Evolutionary conservation across 2,888 invertebrate species (phyloP).

Genomic region (Coleophora deauratella): DNA sequence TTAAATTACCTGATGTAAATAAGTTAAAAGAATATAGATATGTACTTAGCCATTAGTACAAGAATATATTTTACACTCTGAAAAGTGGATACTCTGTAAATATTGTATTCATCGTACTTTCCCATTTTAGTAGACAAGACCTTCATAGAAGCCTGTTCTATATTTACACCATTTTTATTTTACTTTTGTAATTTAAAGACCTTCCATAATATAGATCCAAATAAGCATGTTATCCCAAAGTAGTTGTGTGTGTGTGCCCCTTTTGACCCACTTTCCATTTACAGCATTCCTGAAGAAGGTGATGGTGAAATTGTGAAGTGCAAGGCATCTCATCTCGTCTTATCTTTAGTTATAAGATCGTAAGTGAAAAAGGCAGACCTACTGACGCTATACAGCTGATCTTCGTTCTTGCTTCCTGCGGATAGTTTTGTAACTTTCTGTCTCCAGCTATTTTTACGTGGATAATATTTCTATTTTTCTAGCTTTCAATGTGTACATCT

Average conservation of each 20-base stretch:
- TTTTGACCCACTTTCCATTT: slow-evolving; percentile 64
- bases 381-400: slow-evolving; percentile 27
- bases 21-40: too few species aligned
- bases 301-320: slow-evolving; percentile 68
- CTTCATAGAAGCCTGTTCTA: too few species aligned
- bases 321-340: slow-evolving; percentile 54
- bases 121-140: too few species aligned
- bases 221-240: slow-evolving; percentile 16
- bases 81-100: too few species aligned
- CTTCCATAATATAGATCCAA: too few species aligned
- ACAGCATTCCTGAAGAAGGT: slow-evolving; percentile 87
- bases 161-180: too few species aligned
- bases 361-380: slow-evolving; percentile 48
- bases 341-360: slow-evolving; percentile 74
- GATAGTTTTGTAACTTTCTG: neutral
- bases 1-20: too few species aligned
- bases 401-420: slow-evolving; percentile 28
- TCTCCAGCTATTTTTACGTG: slow-evolving; percentile 3
- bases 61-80: too few species aligned
- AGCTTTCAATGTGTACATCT: neutral
- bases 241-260: slow-evolving; percentile 47
- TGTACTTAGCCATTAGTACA: too few species aligned
- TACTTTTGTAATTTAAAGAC: too few species aligned
- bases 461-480: neutral
- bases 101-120: too few species aligned